Evolutionary conservation across 2,888 invertebrate genomes (phyloP).

Genomic region (Mimas tiliae): DNA sequence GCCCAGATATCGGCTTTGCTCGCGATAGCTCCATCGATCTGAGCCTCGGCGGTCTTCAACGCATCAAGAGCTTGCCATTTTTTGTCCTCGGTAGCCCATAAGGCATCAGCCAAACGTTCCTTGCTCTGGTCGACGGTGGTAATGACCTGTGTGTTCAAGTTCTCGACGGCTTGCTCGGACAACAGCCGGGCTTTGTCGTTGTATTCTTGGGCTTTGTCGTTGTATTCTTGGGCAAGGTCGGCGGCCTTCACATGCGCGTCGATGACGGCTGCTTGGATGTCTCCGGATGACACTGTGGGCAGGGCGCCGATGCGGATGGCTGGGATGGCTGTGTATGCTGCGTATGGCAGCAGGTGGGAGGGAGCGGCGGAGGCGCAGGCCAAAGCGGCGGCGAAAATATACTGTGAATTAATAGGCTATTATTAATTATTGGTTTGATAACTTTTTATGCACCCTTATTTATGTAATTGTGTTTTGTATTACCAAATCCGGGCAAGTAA

Average conservation of each 20-base stretch:
- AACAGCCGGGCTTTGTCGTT: conserved; percentile 59
- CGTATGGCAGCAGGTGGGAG: conserved; percentile 41
- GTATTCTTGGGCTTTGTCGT: conserved; percentile 58
- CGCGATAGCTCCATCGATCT: conserved; percentile 62
- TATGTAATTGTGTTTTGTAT: too few relatives aligned
- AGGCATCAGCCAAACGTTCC: conserved; percentile 51
- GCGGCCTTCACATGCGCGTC: conserved; percentile 63
- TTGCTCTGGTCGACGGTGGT: conserved; percentile 51
- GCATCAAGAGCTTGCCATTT: conserved; percentile 75
- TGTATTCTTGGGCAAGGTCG: conserved; percentile 57
- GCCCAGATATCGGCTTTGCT: conserved; percentile 53
- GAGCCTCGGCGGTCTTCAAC: conserved; percentile 64
- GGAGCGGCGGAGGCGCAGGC: conserved; percentile 70
- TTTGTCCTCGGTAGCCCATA: conserved; percentile 69
- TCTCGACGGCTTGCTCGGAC: conserved; percentile 56
- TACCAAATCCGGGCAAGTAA: too few relatives aligned
- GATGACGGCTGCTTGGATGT: conserved; percentile 72
- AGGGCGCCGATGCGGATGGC: conserved; percentile 46
- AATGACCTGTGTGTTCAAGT: conserved; percentile 53
- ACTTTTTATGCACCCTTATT: too few relatives aligned
- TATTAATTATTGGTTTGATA: too few relatives aligned
- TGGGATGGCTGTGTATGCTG: conserved; percentile 39
- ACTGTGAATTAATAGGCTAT: conserved; percentile 46
- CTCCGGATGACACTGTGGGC: conserved; percentile 66
- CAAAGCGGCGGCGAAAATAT: conserved; percentile 61